Percentiles rank a stretch among this genome's conserved stretches.
These are phyloP conservation scores for Chymomyza procnemis DNA, from an alignment of 2,888 invertebrate species.

Conservation along the genomic window DNA sequence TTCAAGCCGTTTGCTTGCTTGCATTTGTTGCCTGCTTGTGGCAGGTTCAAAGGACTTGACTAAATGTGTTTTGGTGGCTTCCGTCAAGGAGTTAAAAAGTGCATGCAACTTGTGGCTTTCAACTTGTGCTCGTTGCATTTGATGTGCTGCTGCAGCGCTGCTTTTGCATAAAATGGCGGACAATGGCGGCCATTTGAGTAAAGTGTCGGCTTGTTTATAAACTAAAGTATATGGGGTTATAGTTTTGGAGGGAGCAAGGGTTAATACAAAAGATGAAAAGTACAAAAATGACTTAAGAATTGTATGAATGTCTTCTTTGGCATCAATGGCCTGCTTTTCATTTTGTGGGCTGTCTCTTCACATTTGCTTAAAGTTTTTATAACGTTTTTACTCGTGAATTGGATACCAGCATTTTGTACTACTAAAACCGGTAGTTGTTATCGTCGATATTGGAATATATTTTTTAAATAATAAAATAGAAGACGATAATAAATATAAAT, in stretches of 20 bases:
- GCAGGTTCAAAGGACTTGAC: constrained; percentile 51
- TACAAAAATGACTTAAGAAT: background rate
- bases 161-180: background rate
- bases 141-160: constrained; percentile 20
- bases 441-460: too few relatives aligned
- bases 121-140: background rate
- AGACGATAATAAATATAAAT: too few relatives aligned
- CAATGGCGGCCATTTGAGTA: constrained; percentile 24
- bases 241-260: background rate
- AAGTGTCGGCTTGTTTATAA: constrained; percentile 58
- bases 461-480: too few relatives aligned
- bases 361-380: background rate
- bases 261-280: background rate
- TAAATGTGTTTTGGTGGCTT: constrained; percentile 60
- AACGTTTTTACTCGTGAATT: background rate
- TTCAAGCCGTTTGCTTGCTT: constrained; percentile 51
- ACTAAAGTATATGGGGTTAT: constrained; percentile 3
- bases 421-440: too few relatives aligned
- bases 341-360: background rate
- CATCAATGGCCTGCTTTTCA: background rate
- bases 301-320: background rate
- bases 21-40: constrained; percentile 15
- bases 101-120: constrained; percentile 30
- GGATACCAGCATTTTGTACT: too few relatives aligned
- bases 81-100: constrained; percentile 34